Conservation (phyloP, 2,113 vertebrate species). For the Fukomys damarensis region DNA sequence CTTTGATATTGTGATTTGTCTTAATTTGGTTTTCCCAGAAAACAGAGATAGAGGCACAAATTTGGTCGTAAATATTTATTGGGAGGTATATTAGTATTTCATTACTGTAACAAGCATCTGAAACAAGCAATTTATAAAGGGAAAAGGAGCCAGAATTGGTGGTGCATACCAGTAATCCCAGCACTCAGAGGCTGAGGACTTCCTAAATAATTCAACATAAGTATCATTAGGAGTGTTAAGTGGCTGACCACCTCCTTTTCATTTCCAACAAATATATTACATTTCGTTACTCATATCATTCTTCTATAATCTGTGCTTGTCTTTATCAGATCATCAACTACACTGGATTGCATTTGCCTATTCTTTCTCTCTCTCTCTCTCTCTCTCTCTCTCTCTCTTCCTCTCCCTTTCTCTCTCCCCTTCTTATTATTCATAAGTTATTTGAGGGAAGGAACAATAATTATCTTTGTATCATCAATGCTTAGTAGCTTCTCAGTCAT, state of each 20-base stretch:
- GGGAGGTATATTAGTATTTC: neutral
- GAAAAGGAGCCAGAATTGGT: neutral
- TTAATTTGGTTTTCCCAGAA: conserved; percentile 22
- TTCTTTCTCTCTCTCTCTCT: neutral
- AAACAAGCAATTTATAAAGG: neutral
- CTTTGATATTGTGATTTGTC: neutral
- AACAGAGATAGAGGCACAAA: neutral
- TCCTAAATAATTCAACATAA: neutral
- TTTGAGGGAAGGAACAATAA: neutral
- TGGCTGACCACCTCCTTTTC: neutral
- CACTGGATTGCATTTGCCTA: neutral
- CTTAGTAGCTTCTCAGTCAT: neutral
- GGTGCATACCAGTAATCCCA: neutral
- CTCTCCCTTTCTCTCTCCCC: neutral
- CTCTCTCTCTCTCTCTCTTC: too few relatives aligned
- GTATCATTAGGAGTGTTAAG: neutral
- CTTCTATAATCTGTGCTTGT: neutral
- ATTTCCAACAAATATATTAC: too few relatives aligned
- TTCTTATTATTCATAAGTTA: neutral
- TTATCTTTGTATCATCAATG: neutral
- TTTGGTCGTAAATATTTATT: conserved; percentile 39
- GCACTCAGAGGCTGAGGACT: neutral
- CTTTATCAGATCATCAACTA: neutral
- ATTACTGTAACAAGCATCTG: neutral
- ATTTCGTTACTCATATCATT: neutral